Evolutionary conservation across 2,797 vertebrate genomes (phyloP).

Genomic region (Pantherophis alleghaniensis): DNA sequence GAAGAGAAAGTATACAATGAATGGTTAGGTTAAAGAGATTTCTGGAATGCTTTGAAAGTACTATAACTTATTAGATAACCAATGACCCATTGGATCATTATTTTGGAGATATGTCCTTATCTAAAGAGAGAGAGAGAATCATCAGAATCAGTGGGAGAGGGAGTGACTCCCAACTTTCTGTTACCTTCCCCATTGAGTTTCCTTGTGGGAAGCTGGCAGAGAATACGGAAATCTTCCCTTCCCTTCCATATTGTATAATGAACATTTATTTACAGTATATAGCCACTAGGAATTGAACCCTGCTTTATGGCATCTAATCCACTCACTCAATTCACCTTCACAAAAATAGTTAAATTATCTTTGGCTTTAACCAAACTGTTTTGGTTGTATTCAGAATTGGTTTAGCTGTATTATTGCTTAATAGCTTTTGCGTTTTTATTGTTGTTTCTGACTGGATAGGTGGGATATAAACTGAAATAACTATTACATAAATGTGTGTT

Average conservation of each 20-base stretch:
- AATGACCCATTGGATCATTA: neutral
- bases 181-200: neutral
- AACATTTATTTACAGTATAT: neutral
- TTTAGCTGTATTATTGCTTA: neutral
- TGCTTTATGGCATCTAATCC: neutral
- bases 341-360: neutral
- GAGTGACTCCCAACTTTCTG: too few relatives aligned
- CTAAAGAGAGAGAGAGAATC: too few relatives aligned
- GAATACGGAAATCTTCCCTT: neutral
- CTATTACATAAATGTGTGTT: neutral
- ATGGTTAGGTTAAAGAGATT: neutral
- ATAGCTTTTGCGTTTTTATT: neutral
- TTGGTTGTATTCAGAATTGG: neutral
- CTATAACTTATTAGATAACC: neutral
- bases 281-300: neutral
- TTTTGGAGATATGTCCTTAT: neutral
- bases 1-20: neutral
- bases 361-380: neutral
- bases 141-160: too few relatives aligned
- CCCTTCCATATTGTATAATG: neutral
- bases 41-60: neutral
- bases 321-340: neutral
- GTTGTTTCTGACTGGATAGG: neutral
- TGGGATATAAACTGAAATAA: neutral
- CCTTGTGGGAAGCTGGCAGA: neutral